Evolutionary conservation across 2,113 vertebrate genomes (phyloP), one percentile per base, ranked within the genome.

Genomic region (Tetrao urogallus): DNA sequence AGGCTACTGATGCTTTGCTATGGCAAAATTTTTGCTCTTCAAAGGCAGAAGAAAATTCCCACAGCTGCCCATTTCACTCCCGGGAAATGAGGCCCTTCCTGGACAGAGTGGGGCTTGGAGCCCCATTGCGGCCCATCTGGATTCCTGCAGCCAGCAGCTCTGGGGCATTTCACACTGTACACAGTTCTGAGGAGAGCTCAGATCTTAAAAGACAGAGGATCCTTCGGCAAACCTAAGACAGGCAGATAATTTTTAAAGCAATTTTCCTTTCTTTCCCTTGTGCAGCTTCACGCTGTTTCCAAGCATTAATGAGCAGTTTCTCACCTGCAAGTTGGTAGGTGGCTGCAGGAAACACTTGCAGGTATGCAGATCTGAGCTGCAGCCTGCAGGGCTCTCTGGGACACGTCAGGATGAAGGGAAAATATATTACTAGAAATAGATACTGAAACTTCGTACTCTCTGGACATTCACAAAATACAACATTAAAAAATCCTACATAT

Each of bases 51-150:
- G 14, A 79, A 73, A 18, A 36, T 85, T 87, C 8, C 56, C 3
- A 1, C 18, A 71, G 54, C 20, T 6, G 2, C 50, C 38, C 38
- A 38, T 64, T 8, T 27, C 52, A 71, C 27, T 60, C 67, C 21
- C 45, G 13, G 25, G 8, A 88, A 28, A 72, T 0, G 0, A 27
- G 5, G 56, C 7, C 20, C 11, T 61, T 71, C 22, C 36, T 19
- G 11, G 25, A 14, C 36, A 81, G 30, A 2, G 1, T 1, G 10
- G 12, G 56, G 11, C 20, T 17, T 63, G 82, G 52, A 32, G 60
- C 19, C 36, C 77, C 27, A 2, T 1, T 2, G 11, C 9, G 42
- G 7, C 21, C 38, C 15, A 9, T 13, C 18, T 40, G 85, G 50
- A 52, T n/a, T 22, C 24, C 32, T 14, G 18, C 47, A 58, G 30